phyloP scores from a whole-genome alignment of 1,140 invertebrate genomes.

The Chionoecetes opilio region DNA sequence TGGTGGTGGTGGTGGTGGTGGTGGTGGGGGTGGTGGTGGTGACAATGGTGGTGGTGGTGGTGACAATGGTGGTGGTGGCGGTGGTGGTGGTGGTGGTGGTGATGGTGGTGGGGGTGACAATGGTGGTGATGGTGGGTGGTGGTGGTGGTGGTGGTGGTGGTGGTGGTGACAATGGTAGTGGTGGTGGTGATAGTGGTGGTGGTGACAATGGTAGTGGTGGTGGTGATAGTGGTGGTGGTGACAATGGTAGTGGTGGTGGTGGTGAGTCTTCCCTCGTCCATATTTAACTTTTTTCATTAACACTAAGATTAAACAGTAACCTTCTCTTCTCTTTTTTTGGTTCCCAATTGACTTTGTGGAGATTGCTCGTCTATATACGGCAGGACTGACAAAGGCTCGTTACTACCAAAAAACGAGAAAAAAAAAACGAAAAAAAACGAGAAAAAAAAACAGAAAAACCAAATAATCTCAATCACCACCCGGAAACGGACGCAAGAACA shows the following conservation, averaged over 20 bases:
- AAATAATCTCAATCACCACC: too few relatives aligned
- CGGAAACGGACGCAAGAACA: too few relatives aligned
- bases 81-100: neutral
- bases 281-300: slow-evolving; percentile 10
- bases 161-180: neutral
- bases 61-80: neutral
- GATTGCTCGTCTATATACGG: neutral
- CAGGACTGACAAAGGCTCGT: neutral
- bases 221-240: neutral
- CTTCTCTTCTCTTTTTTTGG: neutral
- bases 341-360: neutral
- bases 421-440: too few relatives aligned
- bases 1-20: too few relatives aligned
- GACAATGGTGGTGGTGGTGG: neutral
- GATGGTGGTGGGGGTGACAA: neutral
- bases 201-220: slow-evolving; percentile 1
- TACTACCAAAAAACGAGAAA: neutral
- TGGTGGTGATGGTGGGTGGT: slow-evolving; percentile 11
- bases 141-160: neutral
- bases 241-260: neutral
- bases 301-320: neutral
- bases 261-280: neutral
- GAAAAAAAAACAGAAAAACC: too few relatives aligned
- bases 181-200: neutral
- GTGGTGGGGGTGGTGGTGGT: too few relatives aligned